Conservation (phyloP, 2,888 invertebrate species). For the Nasonia oneida region DNA sequence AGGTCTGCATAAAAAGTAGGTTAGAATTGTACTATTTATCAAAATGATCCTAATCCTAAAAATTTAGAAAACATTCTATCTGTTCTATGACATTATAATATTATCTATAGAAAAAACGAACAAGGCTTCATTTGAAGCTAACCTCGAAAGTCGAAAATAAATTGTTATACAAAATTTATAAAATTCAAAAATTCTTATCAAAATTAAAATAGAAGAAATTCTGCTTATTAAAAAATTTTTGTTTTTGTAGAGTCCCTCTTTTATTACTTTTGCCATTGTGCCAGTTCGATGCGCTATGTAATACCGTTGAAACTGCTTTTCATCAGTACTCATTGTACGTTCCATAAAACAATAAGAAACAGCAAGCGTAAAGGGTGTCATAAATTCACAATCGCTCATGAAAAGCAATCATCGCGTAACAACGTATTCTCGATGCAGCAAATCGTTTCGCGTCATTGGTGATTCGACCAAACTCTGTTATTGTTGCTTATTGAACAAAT, state of each 20-base stretch:
- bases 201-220: too few relatives aligned
- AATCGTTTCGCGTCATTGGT: neutral
- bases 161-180: too few relatives aligned
- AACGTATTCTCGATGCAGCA: neutral
- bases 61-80: neutral
- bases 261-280: too few relatives aligned
- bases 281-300: neutral
- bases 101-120: too few relatives aligned
- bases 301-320: neutral
- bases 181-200: too few relatives aligned
- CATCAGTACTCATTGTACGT: neutral
- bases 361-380: neutral
- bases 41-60: too few relatives aligned
- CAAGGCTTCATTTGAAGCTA: too few relatives aligned
- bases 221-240: too few relatives aligned
- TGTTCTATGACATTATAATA: too few relatives aligned
- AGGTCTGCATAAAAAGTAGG: neutral
- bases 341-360: neutral
- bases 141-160: too few relatives aligned
- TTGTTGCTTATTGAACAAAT: conserved; percentile 23
- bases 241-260: too few relatives aligned
- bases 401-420: conserved; percentile 5
- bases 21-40: neutral
- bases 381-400: neutral
- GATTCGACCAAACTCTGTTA: conserved; percentile 19